Percentiles rank a stretch among this genome's conserved stretches.
Conservation (phyloP, 2,888 invertebrate genomes). For the Caradrina kadenii region DNA sequence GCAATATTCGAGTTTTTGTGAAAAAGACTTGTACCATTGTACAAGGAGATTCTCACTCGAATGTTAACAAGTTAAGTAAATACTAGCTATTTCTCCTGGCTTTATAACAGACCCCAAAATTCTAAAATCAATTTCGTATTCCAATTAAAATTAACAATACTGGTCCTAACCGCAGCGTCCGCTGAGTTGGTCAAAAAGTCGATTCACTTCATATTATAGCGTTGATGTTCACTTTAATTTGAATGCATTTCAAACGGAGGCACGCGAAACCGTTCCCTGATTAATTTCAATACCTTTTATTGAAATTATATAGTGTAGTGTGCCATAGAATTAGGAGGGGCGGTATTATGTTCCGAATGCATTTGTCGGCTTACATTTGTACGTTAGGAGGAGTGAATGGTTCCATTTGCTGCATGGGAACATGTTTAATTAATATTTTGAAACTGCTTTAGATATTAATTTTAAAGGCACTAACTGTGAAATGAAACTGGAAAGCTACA, state of each 20-base stretch:
- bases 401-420: slow-evolving; percentile 11
- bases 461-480: neutral
- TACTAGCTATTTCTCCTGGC: too few species aligned
- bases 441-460: slow-evolving; percentile 6
- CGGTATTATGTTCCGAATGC: slow-evolving; percentile 12
- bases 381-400: slow-evolving; percentile 27
- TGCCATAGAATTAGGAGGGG: slow-evolving; percentile 23
- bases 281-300: slow-evolving; percentile 54
- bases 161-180: slow-evolving; percentile 3
- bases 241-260: slow-evolving; percentile 40
- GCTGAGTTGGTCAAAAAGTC: slow-evolving; percentile 39
- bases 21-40: too few species aligned
- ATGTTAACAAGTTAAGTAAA: too few species aligned
- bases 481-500: neutral
- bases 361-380: slow-evolving; percentile 25
- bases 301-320: slow-evolving; percentile 53
- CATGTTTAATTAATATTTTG: slow-evolving; percentile 16
- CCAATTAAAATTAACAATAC: slow-evolving; percentile 42
- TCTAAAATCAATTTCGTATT: slow-evolving; percentile 24
- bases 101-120: slow-evolving; percentile 5
- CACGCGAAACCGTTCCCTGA: slow-evolving; percentile 21
- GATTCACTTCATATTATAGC: slow-evolving; percentile 2
- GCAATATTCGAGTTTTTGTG: too few species aligned
- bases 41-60: too few species aligned
- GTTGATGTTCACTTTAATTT: slow-evolving; percentile 46